Conservation (phyloP, 2,113 vertebrate genomes). For the Zosterops lateralis region DNA sequence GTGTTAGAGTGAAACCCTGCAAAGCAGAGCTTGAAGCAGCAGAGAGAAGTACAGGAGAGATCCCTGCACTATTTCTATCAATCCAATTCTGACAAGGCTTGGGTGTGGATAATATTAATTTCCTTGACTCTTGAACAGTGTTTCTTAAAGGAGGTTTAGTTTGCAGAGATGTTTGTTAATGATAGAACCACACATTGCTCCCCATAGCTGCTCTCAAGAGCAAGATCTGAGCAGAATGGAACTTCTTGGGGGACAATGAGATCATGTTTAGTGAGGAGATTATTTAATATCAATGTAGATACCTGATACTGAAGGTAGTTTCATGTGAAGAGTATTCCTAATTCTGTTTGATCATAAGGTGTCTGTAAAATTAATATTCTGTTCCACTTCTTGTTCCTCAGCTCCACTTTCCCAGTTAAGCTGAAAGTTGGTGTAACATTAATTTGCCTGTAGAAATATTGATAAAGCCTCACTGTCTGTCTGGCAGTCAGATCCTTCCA, state of each 20-base stretch:
- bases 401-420: not conserved
- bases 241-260: not conserved
- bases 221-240: not conserved
- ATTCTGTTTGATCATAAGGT: not conserved
- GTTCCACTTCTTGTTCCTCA: not conserved
- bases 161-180: not conserved
- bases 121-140: not conserved
- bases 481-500: not conserved
- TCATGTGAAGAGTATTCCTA: not conserved
- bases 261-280: not conserved
- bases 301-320: not conserved
- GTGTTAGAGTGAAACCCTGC: not conserved
- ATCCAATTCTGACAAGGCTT: not conserved
- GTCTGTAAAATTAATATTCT: not conserved
- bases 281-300: not conserved
- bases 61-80: not conserved
- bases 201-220: not conserved
- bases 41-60: not conserved
- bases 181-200: not conserved
- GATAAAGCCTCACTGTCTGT: not conserved
- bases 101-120: not conserved
- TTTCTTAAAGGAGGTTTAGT: not conserved
- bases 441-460: not conserved
- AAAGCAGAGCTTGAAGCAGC: not conserved
- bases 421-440: not conserved